Evolutionary conservation across 2,113 vertebrate genomes (phyloP), one percentile per base, ranked within the genome.

Genomic region (Hippopotamus amphibius): DNA sequence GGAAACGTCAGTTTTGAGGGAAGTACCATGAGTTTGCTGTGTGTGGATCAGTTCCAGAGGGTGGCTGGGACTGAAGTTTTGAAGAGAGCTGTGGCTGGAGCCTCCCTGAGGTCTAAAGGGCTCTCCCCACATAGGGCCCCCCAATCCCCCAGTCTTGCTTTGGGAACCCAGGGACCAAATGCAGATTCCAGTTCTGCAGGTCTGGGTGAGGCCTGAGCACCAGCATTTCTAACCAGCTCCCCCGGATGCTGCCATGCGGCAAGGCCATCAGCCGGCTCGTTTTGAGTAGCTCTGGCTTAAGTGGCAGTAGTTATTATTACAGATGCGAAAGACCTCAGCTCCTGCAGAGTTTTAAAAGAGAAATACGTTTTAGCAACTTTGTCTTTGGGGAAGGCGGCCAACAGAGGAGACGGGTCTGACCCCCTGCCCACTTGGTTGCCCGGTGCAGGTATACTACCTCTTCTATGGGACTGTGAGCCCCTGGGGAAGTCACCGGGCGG

Each of bases 321-420:
- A 68, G 91, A 81, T 8, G 53, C 14, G 30, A 48, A 66, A 50
- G 43, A 26, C 13, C 37, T 93, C 85, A 57, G 82, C 26, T 65
- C 22, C 84, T 48, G 37, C 12, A 37, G 89, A 46, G 41, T 83
- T 88, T 84, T 88, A 37, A 77, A 88, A 76, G n/a, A 94, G 41
- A 92, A 74, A 68, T 28, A 28, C 2, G 0, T 94, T 89, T n/a
- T 84, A 92, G 88, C 13, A 17, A 72, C 76, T 61, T 86, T 17
- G 37, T 19, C 33, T 76, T 65, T 6, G 12, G 13, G 28, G n/a
- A 79, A 94, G 76, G 59, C 61, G 28, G 46, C 28, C 14, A 26
- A 4, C 41, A 50, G 83, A 37, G 26, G 37, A 48, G 33, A 30
- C 15, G 3, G 33, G 50, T 43, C 48, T 43, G 24, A 59, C 2